These are phyloP conservation scores for Zaprionus lineosus DNA, from an alignment of 2,888 invertebrate genomes.

Conservation along the genomic window DNA sequence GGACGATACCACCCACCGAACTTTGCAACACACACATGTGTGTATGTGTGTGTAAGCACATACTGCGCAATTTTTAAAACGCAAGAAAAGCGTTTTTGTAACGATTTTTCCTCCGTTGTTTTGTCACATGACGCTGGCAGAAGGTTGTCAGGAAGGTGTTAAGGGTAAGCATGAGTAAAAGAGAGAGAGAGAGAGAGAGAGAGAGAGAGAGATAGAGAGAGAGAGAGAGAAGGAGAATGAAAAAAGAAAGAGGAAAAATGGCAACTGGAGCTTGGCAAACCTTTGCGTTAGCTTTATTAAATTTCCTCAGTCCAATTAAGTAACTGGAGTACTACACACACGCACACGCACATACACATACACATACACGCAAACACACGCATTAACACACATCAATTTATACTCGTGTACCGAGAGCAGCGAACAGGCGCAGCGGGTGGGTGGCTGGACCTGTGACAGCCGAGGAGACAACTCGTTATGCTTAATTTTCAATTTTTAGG, in stretches of 20 bases:
- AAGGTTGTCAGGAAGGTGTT: too few relatives aligned
- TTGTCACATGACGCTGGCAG: slow-evolving; percentile 5
- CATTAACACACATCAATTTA: background rate
- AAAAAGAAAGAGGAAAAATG: background rate
- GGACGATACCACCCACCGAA: slow-evolving; percentile 1
- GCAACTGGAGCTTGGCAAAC: slow-evolving; percentile 6
- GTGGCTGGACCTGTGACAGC: background rate
- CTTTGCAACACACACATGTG: background rate
- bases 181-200: too few relatives aligned
- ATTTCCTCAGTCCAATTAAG: slow-evolving; percentile 71
- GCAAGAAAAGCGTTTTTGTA: slow-evolving; percentile 45
- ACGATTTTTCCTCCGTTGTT: slow-evolving; percentile 17
- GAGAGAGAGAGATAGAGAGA: too few relatives aligned
- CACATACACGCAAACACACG: background rate
- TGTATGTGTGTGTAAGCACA: too few relatives aligned
- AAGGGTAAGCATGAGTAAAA: too few relatives aligned
- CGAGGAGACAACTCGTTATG: slow-evolving; percentile 39
- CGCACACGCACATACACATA: background rate
- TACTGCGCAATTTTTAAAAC: slow-evolving; percentile 33
- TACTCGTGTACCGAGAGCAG: background rate
- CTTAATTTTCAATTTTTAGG: slow-evolving; percentile 40
- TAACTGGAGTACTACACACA: slow-evolving; percentile 35
- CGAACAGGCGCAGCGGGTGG: background rate
- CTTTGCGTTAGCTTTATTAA: slow-evolving; percentile 45
- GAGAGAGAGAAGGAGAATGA: too few relatives aligned